Base-by-base conservation (phyloP, 64 coral and sea anemone species). In the Anthopleura sola region DNA sequence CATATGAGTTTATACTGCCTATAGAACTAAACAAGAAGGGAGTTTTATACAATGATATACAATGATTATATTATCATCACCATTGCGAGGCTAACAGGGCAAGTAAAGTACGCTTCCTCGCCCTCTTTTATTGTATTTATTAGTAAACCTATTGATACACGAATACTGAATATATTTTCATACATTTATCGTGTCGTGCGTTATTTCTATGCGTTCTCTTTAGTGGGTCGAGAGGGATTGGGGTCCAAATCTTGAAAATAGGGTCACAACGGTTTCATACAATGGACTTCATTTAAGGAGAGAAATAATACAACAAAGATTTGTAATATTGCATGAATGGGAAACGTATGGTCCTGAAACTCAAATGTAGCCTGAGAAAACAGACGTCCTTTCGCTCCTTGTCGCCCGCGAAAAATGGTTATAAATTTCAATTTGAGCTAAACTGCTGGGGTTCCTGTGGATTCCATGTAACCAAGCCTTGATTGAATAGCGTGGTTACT, bases 61-160 rank as follows among this genome's bases (percentile, higher is more conserved):
- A n/a, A n/a, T n/a, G n/a, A n/a, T n/a, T n/a, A n/a, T 56, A 56
- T 56, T 62, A 62, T 62, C 23, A 62, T 62, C n/a, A 62, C n/a
- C 16, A 1, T n/a, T 62, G 24, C 58, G 23, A 62, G 58, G 58
- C n/a, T 7, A 58, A 21, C 1, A 17, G 55, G 0, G 55, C 55
- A 62, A 62, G 21, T 10, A 62, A 26, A 26, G n/a, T n/a, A n/a
- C n/a, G n/a, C 7, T 62, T 15, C 8, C n/a, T 26, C 1, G 21
- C 21, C 58, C 24, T 0, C 11, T 62, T 62, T 23, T 62, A 62
- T 8, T 26, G 11, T 62, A 62, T 62, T 62, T 62, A 62, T 62
- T 62, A 26, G 58, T 62, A 62, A 62, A 7, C 24, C 58, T 62
- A 26, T 62, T 62, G 58, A 62, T 26, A 62, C 58, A 62, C 58